Evolutionary conservation across 2,888 invertebrate genomes (phyloP).

Genomic region (Drosophila lacicola): DNA sequence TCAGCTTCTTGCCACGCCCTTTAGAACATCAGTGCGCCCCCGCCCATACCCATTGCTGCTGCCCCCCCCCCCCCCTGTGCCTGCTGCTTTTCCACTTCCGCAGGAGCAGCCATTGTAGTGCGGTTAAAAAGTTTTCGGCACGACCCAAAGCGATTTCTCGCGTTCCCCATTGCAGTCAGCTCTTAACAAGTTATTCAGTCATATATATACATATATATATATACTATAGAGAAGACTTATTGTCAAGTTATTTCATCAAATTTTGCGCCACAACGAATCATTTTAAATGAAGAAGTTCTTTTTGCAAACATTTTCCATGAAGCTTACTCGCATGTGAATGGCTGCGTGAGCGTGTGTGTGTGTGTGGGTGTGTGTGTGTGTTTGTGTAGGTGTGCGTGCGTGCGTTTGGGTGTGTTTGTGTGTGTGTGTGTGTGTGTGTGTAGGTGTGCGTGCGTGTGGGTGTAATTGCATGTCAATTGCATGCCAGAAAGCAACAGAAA

Average conservation of each 20-base stretch:
- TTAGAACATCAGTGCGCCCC: background rate
- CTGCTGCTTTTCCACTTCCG: constrained; percentile 71
- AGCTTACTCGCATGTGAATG: constrained; percentile 8
- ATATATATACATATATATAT: background rate
- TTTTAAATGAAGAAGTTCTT: constrained; percentile 31
- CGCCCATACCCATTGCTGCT: no score
- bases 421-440: constrained; percentile 2
- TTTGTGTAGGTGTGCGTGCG: constrained; percentile 1
- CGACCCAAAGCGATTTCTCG: constrained; percentile 75
- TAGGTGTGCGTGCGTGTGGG: constrained; percentile 12
- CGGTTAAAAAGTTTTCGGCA: constrained; percentile 71
- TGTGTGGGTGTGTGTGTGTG: constrained; percentile 9
- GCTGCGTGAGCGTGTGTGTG: constrained; percentile 4
- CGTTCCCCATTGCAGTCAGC: constrained; percentile 45
- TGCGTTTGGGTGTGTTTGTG: constrained; percentile 48
- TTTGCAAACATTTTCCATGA: background rate
- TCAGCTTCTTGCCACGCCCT: constrained; percentile 23
- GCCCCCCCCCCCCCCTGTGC: constrained; percentile 15
- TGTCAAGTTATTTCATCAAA: constrained; percentile 75
- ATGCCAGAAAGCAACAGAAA: constrained; percentile 36
- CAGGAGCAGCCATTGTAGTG: constrained; percentile 60
- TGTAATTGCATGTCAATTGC: constrained; percentile 80
- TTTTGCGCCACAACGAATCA: constrained; percentile 56
- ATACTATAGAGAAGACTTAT: constrained; percentile 26
- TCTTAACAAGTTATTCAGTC: constrained; percentile 57